Percentiles rank a stretch among this genome's conserved stretches.
phyloP scores from a whole-genome alignment of 2,888 invertebrate genomes.

The Xestobium rufovillosum region DNA sequence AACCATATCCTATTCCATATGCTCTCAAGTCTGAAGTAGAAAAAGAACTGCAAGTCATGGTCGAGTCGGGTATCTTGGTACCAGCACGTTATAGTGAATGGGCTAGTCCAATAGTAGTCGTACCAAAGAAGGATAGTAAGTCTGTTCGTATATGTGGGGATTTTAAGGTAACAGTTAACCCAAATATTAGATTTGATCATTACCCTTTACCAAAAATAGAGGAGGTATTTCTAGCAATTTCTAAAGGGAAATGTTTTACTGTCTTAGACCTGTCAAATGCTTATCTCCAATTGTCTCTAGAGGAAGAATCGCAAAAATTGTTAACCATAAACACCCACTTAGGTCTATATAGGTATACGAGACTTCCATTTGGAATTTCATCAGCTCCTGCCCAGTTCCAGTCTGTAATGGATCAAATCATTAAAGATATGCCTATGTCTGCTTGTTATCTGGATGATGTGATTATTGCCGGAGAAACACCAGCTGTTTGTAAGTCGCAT shows the following conservation, averaged over 20 bases:
- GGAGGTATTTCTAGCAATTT: slow-evolving; percentile 27
- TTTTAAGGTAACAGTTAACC: slow-evolving; percentile 25
- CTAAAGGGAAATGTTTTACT: slow-evolving; percentile 22
- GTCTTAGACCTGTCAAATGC: slow-evolving; percentile 23
- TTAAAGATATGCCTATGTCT: slow-evolving; percentile 4
- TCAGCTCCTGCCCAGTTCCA: slow-evolving; percentile 25
- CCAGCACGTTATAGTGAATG: slow-evolving; percentile 22
- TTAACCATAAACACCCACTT: slow-evolving; percentile 25
- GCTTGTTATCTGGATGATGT: slow-evolving; percentile 11
- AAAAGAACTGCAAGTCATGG: slow-evolving; percentile 18
- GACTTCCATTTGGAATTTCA: slow-evolving; percentile 25
- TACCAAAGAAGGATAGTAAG: slow-evolving; percentile 22
- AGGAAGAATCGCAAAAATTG: slow-evolving; percentile 16
- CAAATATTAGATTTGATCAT: slow-evolving; percentile 21
- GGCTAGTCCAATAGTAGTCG: slow-evolving; percentile 27
- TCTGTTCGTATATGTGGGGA: slow-evolving; percentile 27
- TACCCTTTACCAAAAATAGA: slow-evolving; percentile 29
- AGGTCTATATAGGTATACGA: slow-evolving; percentile 23
- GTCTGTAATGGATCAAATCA: slow-evolving; percentile 14
- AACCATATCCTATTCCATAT: slow-evolving; percentile 19
- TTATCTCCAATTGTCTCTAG: slow-evolving; percentile 24
- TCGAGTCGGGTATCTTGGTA: slow-evolving; percentile 15
- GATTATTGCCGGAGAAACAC: slow-evolving; percentile 7
- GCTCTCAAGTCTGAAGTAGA: slow-evolving; percentile 16
- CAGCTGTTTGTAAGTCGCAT: slow-evolving; percentile 9